Conservation (phyloP, 2,113 vertebrate genomes). For the Vulpes vulpes region DNA sequence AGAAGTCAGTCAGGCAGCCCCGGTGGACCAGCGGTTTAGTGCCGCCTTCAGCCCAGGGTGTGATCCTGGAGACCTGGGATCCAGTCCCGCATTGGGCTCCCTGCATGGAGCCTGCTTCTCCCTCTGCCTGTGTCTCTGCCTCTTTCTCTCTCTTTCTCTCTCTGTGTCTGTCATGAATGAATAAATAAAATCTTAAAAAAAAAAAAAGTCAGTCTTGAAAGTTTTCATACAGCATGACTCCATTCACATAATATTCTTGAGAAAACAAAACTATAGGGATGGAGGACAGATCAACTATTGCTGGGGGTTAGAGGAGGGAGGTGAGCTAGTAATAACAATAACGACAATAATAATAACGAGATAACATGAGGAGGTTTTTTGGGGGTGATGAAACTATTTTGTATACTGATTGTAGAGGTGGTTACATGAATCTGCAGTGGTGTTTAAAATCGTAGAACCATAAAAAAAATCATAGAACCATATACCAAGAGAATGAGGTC, state of each 20-base stretch:
- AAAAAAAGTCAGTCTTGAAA: slow-evolving; percentile 18
- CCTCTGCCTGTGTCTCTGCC: too few species aligned
- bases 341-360: background rate
- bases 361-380: background rate
- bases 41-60: too few species aligned
- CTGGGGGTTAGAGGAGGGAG: background rate
- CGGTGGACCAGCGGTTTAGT: too few species aligned
- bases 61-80: too few species aligned
- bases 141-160: too few species aligned
- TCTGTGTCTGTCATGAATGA: too few species aligned
- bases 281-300: background rate
- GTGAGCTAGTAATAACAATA: background rate
- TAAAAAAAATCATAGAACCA: background rate
- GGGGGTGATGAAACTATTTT: background rate
- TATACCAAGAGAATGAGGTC: slow-evolving; percentile 1
- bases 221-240: background rate
- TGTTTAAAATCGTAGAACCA: slow-evolving; percentile 33
- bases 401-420: background rate
- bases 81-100: too few species aligned
- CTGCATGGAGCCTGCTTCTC: too few species aligned
- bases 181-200: too few species aligned
- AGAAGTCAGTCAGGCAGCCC: background rate
- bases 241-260: background rate
- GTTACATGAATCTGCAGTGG: background rate
- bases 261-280: background rate